Evolutionary conservation across 2,113 vertebrate species (phyloP), one percentile per base, ranked within the genome.

Genomic region (Eulemur rufifrons): DNA sequence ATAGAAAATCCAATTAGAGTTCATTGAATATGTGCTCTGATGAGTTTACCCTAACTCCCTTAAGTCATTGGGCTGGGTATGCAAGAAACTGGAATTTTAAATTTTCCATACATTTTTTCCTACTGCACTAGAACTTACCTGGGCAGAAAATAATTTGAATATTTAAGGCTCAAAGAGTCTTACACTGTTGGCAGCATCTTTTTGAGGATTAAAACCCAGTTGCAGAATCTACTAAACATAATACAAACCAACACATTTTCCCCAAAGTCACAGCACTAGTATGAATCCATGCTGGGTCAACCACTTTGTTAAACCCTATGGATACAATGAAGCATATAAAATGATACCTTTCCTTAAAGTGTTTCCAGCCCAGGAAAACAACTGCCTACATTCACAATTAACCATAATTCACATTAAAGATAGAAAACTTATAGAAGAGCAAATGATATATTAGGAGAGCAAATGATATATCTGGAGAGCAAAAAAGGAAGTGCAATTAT

Each of bases 401-500:
- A n/a, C 23, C 47, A 42, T 32, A 90, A 82, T 45, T 94, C 59
- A 90, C 68, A 68, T 68, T 6, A 82, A 20, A 86, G 15, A 61
- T 17, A 91, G 6, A 25, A 89, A 64, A 59, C 5, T 17, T 93
- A 56, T 29, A 59, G n/a, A 86, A 95, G 27, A 87, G 27, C 15
- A 94, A 80, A 83, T 74, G 42, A 18, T 80, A 80, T 18, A 34
- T 88, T 59, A 80, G 34, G 83, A 95, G 27, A 87, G 27, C 15
- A 94, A 80, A 83, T 74, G 42, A 18, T 80, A 80, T 18, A 34
- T 88, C 80, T 81, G 25, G 52, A 68, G 17, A 94, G 27, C 8
- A 89, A 95, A 63, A 83, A 93, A 64, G 23, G 42, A 84, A 95
- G 37, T 85, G 3, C 45, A 93, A 81, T 96, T 50, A 87, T 81